Evolutionary conservation across 2,888 invertebrate species (phyloP).

Genomic region (Lathronympha strigana): DNA sequence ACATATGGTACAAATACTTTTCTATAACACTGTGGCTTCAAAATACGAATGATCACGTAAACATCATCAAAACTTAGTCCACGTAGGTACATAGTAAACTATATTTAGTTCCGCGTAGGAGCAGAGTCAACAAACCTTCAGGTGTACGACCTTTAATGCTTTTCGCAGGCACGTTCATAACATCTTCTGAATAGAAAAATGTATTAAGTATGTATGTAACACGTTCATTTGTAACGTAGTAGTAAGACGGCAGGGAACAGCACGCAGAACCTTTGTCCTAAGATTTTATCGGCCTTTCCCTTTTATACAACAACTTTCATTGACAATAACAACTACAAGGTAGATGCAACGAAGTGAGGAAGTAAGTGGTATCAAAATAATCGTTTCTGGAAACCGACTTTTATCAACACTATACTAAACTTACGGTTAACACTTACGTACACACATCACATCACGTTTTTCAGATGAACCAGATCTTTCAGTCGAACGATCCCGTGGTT

Average conservation of each 20-base stretch:
- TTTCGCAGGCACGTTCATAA: slow-evolving; percentile 61
- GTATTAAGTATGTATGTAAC: slow-evolving; percentile 5
- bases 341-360: not conserved
- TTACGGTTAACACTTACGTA: too few relatives aligned
- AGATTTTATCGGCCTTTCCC: slow-evolving; percentile 26
- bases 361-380: not conserved
- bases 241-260: not conserved
- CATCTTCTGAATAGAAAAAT: slow-evolving; percentile 3
- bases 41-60: not conserved
- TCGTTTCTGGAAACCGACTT: not conserved
- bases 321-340: not conserved
- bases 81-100: slow-evolving; percentile 31
- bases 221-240: not conserved
- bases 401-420: too few relatives aligned
- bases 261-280: slow-evolving; percentile 11
- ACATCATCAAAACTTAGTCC: slow-evolving; percentile 18
- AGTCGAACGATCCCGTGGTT: too few relatives aligned
- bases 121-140: slow-evolving; percentile 57
- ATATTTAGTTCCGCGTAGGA: slow-evolving; percentile 34
- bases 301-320: slow-evolving; percentile 12
- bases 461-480: too few relatives aligned
- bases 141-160: slow-evolving; percentile 72
- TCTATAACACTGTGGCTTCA: not conserved
- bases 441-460: too few relatives aligned
- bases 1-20: not conserved